Conservation (phyloP, 2,888 invertebrate genomes). For the Drosophila algonquin region DNA sequence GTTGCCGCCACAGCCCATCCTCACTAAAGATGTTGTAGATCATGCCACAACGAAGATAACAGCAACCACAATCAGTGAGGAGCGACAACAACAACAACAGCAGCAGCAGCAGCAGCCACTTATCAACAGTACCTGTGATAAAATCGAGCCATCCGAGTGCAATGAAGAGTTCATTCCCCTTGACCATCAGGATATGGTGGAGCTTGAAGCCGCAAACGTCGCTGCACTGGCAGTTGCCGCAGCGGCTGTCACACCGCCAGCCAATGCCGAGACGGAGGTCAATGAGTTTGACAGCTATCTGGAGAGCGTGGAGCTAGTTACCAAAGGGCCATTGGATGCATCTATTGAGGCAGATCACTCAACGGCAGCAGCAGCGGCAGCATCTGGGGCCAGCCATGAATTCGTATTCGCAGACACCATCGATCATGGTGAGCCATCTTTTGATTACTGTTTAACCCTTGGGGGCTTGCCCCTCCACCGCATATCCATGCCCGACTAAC, state of each 20-base stretch:
- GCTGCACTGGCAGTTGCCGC: slow-evolving; percentile 20
- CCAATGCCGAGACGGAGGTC: slow-evolving; percentile 37
- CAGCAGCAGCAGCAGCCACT: slow-evolving; percentile 67
- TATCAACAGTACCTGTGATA: slow-evolving; percentile 84
- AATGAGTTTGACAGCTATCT: slow-evolving; percentile 57
- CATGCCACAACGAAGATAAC: slow-evolving; percentile 35
- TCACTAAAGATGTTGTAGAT: slow-evolving; percentile 51
- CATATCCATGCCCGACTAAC: background rate
- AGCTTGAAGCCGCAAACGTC: slow-evolving; percentile 29
- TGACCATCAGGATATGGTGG: slow-evolving; percentile 28
- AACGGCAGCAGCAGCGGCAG: slow-evolving; percentile 23
- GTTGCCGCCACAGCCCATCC: background rate
- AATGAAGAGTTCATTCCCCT: slow-evolving; percentile 34
- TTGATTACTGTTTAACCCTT: background rate
- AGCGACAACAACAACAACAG: slow-evolving; percentile 52
- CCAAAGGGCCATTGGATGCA: slow-evolving; percentile 62
- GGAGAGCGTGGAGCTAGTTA: slow-evolving; percentile 54
- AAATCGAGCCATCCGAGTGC: slow-evolving; percentile 69
- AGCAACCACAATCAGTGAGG: slow-evolving; percentile 45
- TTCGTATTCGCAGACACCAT: slow-evolving; percentile 80
- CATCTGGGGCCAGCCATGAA: slow-evolving; percentile 52
- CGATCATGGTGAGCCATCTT: slow-evolving; percentile 74
- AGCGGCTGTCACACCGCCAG: slow-evolving; percentile 35
- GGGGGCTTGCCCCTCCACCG: background rate
- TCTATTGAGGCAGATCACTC: slow-evolving; percentile 41